Conservation (phyloP, 30 jellyfish, hydroid and myxozoan species). For the Haliclystus octoradiatus region DNA sequence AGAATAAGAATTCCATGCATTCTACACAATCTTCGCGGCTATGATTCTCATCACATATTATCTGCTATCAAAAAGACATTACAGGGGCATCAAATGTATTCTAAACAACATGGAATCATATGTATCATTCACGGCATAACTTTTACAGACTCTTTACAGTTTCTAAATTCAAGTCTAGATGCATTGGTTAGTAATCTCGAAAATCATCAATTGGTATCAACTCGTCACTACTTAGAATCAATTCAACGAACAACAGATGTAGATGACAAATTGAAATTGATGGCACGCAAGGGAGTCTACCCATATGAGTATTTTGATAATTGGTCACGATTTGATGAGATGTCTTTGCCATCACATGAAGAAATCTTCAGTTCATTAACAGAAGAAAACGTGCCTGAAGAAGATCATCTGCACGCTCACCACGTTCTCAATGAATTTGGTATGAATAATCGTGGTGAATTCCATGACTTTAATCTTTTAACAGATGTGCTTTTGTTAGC, state of each 20-base stretch:
- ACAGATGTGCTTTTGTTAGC: conserved; percentile 18
- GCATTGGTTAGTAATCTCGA: conserved; percentile 13
- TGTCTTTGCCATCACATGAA: conserved; percentile 27
- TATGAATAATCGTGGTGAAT: conserved; percentile 5
- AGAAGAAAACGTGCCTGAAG: conserved; percentile 5
- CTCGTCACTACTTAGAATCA: too few species aligned
- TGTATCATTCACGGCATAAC: conserved; percentile 11
- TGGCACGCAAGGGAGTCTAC: too few species aligned
- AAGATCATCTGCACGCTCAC: conserved; percentile 23
- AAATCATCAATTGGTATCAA: conserved; percentile 4
- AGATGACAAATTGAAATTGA: too few species aligned
- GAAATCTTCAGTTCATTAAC: not conserved
- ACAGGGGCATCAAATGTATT: conserved; percentile 2
- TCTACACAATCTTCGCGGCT: too few species aligned
- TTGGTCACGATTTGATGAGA: conserved; percentile 11
- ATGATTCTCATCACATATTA: too few species aligned
- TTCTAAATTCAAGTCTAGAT: conserved; percentile 20
- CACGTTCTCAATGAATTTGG: conserved; percentile 7
- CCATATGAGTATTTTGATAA: too few species aligned
- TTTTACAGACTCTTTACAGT: conserved; percentile 14
- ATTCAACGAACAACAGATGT: too few species aligned
- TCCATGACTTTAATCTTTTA: conserved; percentile 14
- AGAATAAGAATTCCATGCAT: conserved; percentile 36
- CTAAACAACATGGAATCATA: conserved; percentile 28
- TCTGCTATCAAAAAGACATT: conserved; percentile 13